Evolutionary conservation across 2,797 vertebrate genomes (phyloP).

Genomic region (Argyrosomus regius): DNA sequence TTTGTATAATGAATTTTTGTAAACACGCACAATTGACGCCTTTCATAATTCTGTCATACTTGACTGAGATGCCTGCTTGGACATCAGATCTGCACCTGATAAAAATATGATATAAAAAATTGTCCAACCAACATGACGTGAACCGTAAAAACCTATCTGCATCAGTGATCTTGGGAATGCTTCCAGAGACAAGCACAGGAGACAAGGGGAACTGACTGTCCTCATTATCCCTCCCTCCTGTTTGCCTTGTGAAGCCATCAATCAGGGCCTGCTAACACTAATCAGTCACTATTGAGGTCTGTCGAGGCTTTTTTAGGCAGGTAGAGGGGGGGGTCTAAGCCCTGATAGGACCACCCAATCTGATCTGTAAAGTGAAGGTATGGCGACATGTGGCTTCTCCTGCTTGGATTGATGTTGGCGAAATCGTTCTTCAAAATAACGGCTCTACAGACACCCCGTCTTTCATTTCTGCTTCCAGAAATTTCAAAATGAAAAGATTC

Average conservation of each 20-base stretch:
- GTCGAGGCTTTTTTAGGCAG: conserved; percentile 23
- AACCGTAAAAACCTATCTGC: neutral
- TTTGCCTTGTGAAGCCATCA: conserved; percentile 58
- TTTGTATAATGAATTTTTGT: neutral
- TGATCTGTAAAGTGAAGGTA: conserved; percentile 25
- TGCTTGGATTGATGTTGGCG: conserved; percentile 25
- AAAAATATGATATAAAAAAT: neutral
- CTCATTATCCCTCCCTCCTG: conserved; percentile 59
- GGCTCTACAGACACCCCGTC: neutral
- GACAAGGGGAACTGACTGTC: conserved; percentile 61
- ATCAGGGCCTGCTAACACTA: conserved; percentile 48
- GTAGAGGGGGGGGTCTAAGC: neutral
- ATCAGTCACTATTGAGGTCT: conserved; percentile 41
- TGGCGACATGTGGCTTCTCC: conserved; percentile 13
- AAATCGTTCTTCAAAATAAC: conserved; percentile 6
- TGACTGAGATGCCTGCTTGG: neutral
- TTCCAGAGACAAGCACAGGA: conserved; percentile 52
- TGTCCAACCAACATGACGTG: neutral
- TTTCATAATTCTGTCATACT: neutral
- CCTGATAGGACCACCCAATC: conserved; percentile 51
- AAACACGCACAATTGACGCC: neutral
- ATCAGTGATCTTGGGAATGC: conserved; percentile 44
- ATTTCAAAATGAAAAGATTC: conserved; percentile 40
- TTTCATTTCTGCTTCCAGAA: conserved; percentile 31
- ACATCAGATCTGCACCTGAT: neutral